A percentile compares a stretch with the other conserved stretches of the same genome.
These are phyloP conservation scores for Mesorhabditis belari DNA, from an alignment of 2,888 invertebrate genomes.

Conservation along the genomic window DNA sequence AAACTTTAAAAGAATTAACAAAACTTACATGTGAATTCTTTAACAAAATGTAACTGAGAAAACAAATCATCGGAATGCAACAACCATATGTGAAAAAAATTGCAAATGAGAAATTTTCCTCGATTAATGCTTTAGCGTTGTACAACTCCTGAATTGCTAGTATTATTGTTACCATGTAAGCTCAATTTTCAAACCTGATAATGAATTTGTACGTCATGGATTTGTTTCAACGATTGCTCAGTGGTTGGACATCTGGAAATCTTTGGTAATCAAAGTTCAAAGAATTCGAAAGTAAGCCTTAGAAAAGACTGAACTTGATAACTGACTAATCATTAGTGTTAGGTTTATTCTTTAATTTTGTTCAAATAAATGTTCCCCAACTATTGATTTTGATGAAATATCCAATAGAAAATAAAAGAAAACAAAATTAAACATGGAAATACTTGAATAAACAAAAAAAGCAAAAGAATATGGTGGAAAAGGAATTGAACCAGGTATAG, in stretches of 20 bases:
- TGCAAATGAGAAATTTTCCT: conserved; percentile 23
- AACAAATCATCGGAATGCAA: conserved; percentile 24
- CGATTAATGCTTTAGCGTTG: conserved; percentile 21
- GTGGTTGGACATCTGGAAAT: conserved; percentile 17
- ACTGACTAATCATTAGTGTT: no score
- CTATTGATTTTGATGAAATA: no score
- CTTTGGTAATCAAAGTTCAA: neutral
- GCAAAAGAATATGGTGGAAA: no score
- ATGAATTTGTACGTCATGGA: conserved; percentile 20
- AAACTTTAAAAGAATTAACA: conserved; percentile 11
- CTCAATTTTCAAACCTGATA: conserved; percentile 6
- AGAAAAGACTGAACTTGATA: no score
- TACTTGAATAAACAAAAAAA: no score
- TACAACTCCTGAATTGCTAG: conserved; percentile 8
- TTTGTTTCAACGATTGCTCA: conserved; percentile 19
- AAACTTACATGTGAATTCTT: neutral
- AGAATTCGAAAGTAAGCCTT: no score
- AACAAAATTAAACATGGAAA: no score
- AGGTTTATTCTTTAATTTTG: no score
- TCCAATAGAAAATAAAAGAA: no score
- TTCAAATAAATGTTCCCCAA: no score
- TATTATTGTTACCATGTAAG: neutral
- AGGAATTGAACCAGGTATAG: no score
- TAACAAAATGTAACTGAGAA: conserved; percentile 14
- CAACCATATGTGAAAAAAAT: conserved; percentile 26